Evolutionary conservation across 2,888 invertebrate genomes (phyloP).

Genomic region (Physocephala rufipes): DNA sequence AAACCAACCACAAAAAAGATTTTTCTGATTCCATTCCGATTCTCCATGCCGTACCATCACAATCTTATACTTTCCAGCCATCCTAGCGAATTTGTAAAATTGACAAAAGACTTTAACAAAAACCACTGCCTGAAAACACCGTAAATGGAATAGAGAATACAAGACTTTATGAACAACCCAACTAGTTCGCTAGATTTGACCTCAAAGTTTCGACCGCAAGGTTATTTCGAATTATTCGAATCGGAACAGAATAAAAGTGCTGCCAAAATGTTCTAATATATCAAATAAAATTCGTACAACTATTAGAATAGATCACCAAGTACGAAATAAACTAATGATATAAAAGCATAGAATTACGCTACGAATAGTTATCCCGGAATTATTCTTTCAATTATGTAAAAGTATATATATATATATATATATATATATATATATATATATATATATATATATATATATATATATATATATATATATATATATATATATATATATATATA

Average conservation of each 20-base stretch:
- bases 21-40: constrained; percentile 81
- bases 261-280: constrained; percentile 26
- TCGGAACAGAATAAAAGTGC: constrained; percentile 31
- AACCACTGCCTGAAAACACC: neutral
- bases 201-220: constrained; percentile 49
- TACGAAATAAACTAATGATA: too few relatives aligned
- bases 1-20: constrained; percentile 80
- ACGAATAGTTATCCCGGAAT: neutral
- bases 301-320: too few relatives aligned
- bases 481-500: too few relatives aligned
- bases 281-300: neutral
- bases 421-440: neutral
- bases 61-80: constrained; percentile 71
- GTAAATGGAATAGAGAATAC: constrained; percentile 4
- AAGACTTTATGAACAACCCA: constrained; percentile 17
- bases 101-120: constrained; percentile 19
- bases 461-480: too few relatives aligned
- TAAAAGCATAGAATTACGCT: neutral
- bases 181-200: constrained; percentile 49
- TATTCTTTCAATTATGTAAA: neutral
- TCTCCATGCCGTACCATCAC: constrained; percentile 82
- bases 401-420: too few relatives aligned
- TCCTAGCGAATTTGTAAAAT: constrained; percentile 47
- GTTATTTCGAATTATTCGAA: constrained; percentile 46
- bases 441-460: too few relatives aligned